phyloP scores from a whole-genome alignment of 2,888 invertebrate genomes.

The Himalopsyche tibetana region DNA sequence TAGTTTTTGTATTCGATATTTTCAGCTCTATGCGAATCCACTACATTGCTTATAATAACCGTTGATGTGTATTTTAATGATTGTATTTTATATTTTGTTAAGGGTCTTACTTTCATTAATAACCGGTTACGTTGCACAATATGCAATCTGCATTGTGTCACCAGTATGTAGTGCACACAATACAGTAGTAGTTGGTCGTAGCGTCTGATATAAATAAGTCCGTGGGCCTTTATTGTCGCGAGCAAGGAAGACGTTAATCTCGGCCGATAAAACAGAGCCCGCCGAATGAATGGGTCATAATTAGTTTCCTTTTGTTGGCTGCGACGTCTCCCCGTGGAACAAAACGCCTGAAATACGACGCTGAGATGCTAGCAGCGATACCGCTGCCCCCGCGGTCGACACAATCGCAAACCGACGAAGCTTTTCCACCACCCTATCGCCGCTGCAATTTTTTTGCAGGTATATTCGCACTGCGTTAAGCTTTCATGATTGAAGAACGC shows the following conservation, averaged over 20 bases:
- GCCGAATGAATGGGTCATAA: slow-evolving; percentile 64
- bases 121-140: background rate
- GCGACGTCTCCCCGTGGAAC: slow-evolving; percentile 60
- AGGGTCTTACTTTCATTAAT: background rate
- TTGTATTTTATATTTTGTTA: no score
- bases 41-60: no score
- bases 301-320: slow-evolving; percentile 63
- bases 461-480: no score
- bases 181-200: background rate
- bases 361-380: slow-evolving; percentile 61
- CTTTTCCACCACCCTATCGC: background rate
- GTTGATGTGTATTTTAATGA: no score
- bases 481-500: no score
- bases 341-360: slow-evolving; percentile 63
- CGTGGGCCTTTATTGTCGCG: slow-evolving; percentile 48
- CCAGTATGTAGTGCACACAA: background rate
- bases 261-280: slow-evolving; percentile 60
- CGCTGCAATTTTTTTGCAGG: no score
- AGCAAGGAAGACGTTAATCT: slow-evolving; percentile 62
- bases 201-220: slow-evolving; percentile 41
- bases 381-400: slow-evolving; percentile 41
- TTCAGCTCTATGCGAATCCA: no score
- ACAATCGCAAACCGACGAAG: slow-evolving; percentile 43
- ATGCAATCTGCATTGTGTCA: background rate
- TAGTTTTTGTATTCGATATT: no score